Percentiles rank a stretch among this genome's conserved stretches.
Evolutionary conservation across 2,113 vertebrate species (phyloP).

Genomic region (Peromyscus maniculatus): DNA sequence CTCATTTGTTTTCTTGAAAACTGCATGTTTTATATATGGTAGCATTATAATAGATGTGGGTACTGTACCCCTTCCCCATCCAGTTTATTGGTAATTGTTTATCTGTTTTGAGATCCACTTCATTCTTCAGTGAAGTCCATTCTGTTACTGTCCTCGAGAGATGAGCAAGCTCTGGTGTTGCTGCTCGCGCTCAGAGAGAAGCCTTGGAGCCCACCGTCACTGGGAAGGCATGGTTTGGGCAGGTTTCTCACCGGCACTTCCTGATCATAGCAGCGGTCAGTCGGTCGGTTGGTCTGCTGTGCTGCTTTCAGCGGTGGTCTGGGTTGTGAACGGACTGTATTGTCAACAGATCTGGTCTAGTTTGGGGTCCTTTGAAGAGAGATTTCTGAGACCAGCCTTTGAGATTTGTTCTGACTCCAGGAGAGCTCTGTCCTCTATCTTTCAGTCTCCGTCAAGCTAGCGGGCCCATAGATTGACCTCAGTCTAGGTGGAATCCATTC

Average conservation of each 20-base stretch:
- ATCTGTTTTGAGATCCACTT: not conserved
- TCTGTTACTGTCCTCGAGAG: not conserved
- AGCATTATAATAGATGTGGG: not conserved
- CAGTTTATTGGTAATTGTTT: not conserved
- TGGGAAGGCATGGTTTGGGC: not conserved
- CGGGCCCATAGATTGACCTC: not conserved
- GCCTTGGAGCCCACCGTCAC: not conserved
- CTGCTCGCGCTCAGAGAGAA: not conserved
- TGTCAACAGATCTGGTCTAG: not conserved
- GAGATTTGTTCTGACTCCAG: not conserved
- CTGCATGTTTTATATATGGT: not conserved
- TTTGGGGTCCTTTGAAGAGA: constrained; percentile 18
- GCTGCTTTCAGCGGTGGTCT: not conserved
- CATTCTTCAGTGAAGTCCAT: constrained; percentile 9
- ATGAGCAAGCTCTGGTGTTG: not conserved
- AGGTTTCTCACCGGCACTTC: not conserved
- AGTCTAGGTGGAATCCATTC: not conserved
- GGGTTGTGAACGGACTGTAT: not conserved
- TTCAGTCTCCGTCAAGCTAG: not conserved
- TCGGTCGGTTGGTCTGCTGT: not conserved
- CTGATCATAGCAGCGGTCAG: not conserved
- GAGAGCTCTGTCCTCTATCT: not conserved
- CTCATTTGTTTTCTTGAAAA: not conserved
- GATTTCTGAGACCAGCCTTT: constrained; percentile 1
- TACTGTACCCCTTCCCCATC: too few relatives aligned